Percentiles rank a stretch among this genome's conserved stretches.
Conservation (phyloP, 2,888 invertebrate species). For the Lucinisca nassula region DNA sequence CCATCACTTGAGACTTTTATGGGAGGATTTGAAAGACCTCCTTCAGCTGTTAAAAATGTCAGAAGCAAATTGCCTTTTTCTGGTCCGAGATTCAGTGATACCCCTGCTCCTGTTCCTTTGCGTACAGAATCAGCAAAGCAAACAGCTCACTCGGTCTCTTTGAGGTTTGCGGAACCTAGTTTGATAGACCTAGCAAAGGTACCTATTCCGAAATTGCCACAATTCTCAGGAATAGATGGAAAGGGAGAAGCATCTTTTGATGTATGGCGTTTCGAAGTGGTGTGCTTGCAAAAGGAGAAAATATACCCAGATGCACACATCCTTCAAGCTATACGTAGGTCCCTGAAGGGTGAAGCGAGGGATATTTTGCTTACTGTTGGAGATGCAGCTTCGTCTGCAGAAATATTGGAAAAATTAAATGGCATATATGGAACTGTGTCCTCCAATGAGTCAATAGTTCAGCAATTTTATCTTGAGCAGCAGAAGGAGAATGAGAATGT, state of each 20-base stretch:
- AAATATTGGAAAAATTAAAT: constrained; percentile 6
- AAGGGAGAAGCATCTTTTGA: constrained; percentile 25
- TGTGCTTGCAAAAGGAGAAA: constrained; percentile 28
- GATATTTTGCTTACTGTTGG: constrained; percentile 8
- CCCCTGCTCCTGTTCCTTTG: too few relatives aligned
- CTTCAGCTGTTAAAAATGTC: too few relatives aligned
- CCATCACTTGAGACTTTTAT: too few relatives aligned
- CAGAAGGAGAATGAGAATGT: constrained; percentile 29
- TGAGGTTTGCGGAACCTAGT: not conserved
- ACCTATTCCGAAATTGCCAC: not conserved
- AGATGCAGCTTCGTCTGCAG: not conserved
- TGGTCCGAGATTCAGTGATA: too few relatives aligned
- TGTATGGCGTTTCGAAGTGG: constrained; percentile 25
- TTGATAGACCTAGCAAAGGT: not conserved
- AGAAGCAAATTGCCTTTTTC: too few relatives aligned
- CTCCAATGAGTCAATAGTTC: constrained; percentile 29
- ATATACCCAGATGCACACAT: constrained; percentile 13
- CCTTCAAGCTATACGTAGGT: constrained; percentile 25
- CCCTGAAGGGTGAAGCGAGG: constrained; percentile 12
- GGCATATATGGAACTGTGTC: constrained; percentile 16
- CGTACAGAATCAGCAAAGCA: too few relatives aligned
- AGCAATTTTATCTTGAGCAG: constrained; percentile 26
- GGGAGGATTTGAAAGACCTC: too few relatives aligned
- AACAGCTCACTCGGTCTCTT: too few relatives aligned
- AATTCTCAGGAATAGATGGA: not conserved